A percentile compares a stretch with the other conserved stretches of the same genome.
Evolutionary conservation across 2,888 invertebrate genomes (phyloP).

Genomic region (Chloromyia formosa): DNA sequence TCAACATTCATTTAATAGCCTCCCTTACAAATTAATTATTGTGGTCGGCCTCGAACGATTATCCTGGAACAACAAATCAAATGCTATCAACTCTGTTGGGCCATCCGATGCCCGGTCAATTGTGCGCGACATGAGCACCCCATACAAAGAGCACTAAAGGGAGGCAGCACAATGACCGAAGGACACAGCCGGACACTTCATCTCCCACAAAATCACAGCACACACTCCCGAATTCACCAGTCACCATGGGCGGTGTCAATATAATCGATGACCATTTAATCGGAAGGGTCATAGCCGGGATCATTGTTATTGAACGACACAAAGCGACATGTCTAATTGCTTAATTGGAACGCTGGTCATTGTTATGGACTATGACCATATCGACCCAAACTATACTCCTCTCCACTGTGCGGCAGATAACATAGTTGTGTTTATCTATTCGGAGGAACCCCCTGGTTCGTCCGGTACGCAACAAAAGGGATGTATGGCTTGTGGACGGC

Average conservation of each 20-base stretch:
- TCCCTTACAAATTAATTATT: constrained; percentile 21
- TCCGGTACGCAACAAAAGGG: too few species aligned
- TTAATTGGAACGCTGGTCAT: constrained; percentile 42
- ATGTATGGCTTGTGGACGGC: constrained; percentile 7
- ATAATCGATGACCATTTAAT: constrained; percentile 43
- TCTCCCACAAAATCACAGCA: not conserved
- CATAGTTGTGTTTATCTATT: not conserved
- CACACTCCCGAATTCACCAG: not conserved
- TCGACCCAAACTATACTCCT: constrained; percentile 1
- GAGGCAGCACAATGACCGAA: not conserved
- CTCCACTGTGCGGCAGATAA: not conserved
- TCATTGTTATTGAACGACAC: constrained; percentile 44
- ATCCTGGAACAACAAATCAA: constrained; percentile 29
- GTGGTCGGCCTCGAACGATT: constrained; percentile 12
- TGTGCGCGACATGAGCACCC: not conserved
- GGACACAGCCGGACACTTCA: too few species aligned
- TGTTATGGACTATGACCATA: constrained; percentile 38
- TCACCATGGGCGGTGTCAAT: constrained; percentile 23
- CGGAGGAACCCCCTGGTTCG: not conserved
- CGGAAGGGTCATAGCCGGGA: constrained; percentile 34
- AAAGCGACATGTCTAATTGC: constrained; percentile 45
- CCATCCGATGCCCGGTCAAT: not conserved
- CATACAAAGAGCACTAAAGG: not conserved
- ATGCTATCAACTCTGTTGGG: not conserved
- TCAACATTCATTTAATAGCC: not conserved